Evolutionary conservation across 1,140 invertebrate genomes (phyloP), one percentile per base, ranked within the genome.

Genomic region (Carcinoscorpius rotundicauda): DNA sequence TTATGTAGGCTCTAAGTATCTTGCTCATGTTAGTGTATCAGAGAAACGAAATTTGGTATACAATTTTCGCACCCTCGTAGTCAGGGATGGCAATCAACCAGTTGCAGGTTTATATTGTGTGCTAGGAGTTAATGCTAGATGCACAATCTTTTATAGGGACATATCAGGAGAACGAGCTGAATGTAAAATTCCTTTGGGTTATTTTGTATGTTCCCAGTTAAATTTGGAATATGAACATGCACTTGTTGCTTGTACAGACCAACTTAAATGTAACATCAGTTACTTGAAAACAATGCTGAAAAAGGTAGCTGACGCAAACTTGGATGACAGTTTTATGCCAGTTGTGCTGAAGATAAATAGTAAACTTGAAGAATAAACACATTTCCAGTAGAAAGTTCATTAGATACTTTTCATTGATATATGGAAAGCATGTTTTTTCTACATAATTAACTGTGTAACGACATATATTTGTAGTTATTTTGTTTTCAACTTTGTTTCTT

Each of bases 11-110:
- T 81, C 83, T 69, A 87, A 87, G 29, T 94, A 90, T 77, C 76
- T 87, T 58, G 89, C 87, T 71, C 85, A 86, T 56, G 82, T 93
- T 59, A 85, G 89, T 75, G 86, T 93, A 49, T 90, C 90, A 0
- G 91, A 94, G 76, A 83, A 91, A 65, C 82, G 91, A 70, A 93
- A 94, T 76, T 78, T 94, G 67, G 87, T 90, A 29, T 94, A 93
- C 75, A 87, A 88, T 72, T 93, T 93, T 77, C 76, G 88, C 70
- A 91, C 88, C 73, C 79, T 92, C 4, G 76, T 94, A 49, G 82
- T 86, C 6, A 83, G 90, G 56, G 86, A 92, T 73, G 83, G 83
- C 59, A 89, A 90, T 71, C 89, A 89, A 63, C 79, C 92, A 4
- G 82, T 83, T 6, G 88, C 90, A 64, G 91, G 91, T 5, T 78